Conservation (phyloP, 2,888 invertebrate species). For the Agonopterix arenella region DNA sequence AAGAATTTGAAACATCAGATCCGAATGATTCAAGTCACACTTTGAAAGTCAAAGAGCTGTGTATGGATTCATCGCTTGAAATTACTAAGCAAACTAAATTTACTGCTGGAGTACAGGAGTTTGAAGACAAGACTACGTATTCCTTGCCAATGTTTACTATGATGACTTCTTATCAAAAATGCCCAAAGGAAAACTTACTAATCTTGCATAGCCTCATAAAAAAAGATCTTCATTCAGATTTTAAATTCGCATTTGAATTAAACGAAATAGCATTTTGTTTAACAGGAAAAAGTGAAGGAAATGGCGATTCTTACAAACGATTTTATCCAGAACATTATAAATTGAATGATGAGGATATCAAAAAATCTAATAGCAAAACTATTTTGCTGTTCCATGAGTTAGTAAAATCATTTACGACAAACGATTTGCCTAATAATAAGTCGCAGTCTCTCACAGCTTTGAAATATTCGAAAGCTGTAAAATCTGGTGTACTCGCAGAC, state of each 20-base stretch:
- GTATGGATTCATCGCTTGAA: conserved; percentile 66
- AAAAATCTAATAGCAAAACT: conserved; percentile 50
- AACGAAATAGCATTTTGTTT: conserved; percentile 4
- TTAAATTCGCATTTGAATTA: conserved; percentile 14
- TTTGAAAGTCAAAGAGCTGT: conserved; percentile 60
- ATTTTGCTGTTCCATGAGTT: conserved; percentile 63
- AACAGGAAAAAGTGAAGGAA: conserved; percentile 8
- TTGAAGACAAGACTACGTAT: neutral
- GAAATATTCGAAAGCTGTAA: conserved; percentile 68
- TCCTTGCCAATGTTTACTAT: conserved; percentile 27
- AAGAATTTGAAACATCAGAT: conserved; percentile 12
- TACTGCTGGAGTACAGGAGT: conserved; percentile 16
- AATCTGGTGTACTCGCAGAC: conserved; percentile 54
- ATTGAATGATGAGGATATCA: conserved; percentile 19
- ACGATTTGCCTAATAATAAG: conserved; percentile 15
- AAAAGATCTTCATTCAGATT: conserved; percentile 3
- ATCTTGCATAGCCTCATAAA: conserved; percentile 31
- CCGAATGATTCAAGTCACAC: conserved; percentile 36
- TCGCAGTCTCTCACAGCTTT: conserved; percentile 32
- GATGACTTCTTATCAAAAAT: conserved; percentile 45
- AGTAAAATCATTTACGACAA: conserved; percentile 24
- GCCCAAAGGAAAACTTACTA: conserved; percentile 26
- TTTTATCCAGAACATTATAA: conserved; percentile 43
- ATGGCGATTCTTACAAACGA: conserved; percentile 30
- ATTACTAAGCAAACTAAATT: conserved; percentile 74